A percentile compares a stretch with the other conserved stretches of the same genome.
Evolutionary conservation across 2,797 vertebrate genomes (phyloP).

Genomic region (Taeniopygia guttata): DNA sequence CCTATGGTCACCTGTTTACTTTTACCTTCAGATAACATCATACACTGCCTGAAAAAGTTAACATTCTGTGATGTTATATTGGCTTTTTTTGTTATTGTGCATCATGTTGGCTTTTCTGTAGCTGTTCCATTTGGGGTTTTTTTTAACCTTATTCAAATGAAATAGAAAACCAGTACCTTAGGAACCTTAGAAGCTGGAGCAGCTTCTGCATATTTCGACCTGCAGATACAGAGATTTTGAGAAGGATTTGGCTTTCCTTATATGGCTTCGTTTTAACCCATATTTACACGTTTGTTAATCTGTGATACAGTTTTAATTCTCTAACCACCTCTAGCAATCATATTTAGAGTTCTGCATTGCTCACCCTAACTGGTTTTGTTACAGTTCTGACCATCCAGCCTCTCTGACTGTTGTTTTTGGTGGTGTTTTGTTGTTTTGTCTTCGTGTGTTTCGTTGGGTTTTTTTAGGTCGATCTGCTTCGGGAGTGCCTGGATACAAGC

Average conservation of each 20-base stretch:
- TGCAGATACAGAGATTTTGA: neutral
- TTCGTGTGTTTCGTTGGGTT: accelerated
- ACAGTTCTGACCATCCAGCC: neutral
- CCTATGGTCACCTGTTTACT: neutral
- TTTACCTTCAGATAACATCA: neutral
- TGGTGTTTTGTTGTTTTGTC: neutral
- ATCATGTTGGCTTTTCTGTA: neutral
- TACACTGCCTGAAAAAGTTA: neutral
- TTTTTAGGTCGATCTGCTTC: slow-evolving; percentile 2
- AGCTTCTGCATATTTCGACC: neutral
- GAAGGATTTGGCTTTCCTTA: neutral
- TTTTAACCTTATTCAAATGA: neutral
- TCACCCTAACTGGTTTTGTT: neutral
- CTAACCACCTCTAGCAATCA: neutral
- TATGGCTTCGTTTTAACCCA: neutral
- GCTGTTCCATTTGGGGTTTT: neutral
- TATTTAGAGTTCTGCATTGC: neutral
- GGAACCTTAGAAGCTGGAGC: neutral
- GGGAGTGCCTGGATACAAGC: slow-evolving; percentile 81
- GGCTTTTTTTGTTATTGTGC: neutral
- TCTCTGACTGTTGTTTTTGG: neutral
- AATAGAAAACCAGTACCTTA: neutral
- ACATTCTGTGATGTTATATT: neutral
- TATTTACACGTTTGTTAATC: neutral
- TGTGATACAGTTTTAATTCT: neutral